Evolutionary conservation across 2,888 invertebrate genomes (phyloP).

Genomic region (Drosophila rellima): DNA sequence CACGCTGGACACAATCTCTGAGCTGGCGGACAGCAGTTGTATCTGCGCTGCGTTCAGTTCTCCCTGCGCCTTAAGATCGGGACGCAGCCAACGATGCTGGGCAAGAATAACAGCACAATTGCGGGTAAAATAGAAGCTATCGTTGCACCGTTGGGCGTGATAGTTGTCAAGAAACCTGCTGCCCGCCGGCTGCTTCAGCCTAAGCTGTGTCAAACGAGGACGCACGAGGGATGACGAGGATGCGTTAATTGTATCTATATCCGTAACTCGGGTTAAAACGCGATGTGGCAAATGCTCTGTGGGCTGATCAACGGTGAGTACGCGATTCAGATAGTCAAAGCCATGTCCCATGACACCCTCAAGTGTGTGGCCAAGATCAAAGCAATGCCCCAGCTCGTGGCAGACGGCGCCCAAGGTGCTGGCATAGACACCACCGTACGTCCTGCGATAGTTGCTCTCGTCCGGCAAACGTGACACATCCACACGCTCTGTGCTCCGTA

Average conservation of each 20-base stretch:
- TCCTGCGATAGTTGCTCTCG: slow-evolving; percentile 96
- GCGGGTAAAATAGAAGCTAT: slow-evolving; percentile 83
- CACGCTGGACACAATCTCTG: slow-evolving; percentile 61
- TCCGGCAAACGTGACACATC: slow-evolving; percentile 93
- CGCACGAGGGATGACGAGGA: slow-evolving; percentile 22
- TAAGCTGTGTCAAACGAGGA: slow-evolving; percentile 82
- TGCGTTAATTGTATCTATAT: no score
- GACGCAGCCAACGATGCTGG: slow-evolving; percentile 84
- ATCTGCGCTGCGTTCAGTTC: slow-evolving; percentile 32
- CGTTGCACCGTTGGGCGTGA: slow-evolving; percentile 83
- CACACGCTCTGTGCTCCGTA: slow-evolving; percentile 87
- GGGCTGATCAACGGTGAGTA: slow-evolving; percentile 89
- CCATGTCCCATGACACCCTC: slow-evolving; percentile 97
- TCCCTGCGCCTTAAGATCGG: slow-evolving; percentile 4
- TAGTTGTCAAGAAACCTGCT: slow-evolving; percentile 82
- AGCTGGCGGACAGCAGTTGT: slow-evolving; percentile 27
- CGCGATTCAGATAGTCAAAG: slow-evolving; percentile 93
- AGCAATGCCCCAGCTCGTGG: slow-evolving; percentile 96
- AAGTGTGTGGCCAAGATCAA: slow-evolving; percentile 96
- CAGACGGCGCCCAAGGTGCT: slow-evolving; percentile 96
- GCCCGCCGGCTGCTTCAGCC: slow-evolving; percentile 52
- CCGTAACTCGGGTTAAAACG: slow-evolving; percentile 56
- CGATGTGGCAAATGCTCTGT: slow-evolving; percentile 84
- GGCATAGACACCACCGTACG: slow-evolving; percentile 94
- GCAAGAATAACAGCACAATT: slow-evolving; percentile 84